These are phyloP conservation scores for Patella vulgata DNA, from an alignment of 1,140 invertebrate genomes.

Conservation along the genomic window DNA sequence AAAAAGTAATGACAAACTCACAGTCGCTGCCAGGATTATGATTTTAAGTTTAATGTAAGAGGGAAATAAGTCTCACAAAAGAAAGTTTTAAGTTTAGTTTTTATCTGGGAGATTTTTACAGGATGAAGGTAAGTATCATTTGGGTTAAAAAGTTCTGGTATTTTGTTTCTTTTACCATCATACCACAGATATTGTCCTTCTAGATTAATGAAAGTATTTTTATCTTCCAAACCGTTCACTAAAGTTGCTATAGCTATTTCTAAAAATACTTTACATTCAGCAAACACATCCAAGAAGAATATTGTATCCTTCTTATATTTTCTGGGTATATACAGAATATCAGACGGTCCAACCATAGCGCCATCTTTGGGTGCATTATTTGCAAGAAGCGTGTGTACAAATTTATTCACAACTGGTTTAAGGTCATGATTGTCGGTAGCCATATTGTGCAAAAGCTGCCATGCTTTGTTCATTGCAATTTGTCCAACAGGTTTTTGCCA, in stretches of 20 bases:
- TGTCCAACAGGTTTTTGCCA: not conserved
- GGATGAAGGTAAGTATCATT: too few relatives aligned
- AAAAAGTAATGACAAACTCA: too few relatives aligned
- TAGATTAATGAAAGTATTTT: not conserved
- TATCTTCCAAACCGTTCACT: not conserved
- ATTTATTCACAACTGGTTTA: not conserved
- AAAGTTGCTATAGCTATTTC: conserved; percentile 13
- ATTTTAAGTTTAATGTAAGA: too few relatives aligned
- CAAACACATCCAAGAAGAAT: not conserved
- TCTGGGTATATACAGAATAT: conserved; percentile 6
- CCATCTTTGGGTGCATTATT: not conserved
- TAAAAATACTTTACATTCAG: not conserved
- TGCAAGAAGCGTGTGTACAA: not conserved
- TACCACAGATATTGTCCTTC: conserved; percentile 11
- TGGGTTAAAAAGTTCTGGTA: too few relatives aligned
- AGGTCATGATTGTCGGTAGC: not conserved
- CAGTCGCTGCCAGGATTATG: too few relatives aligned
- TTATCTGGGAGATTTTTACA: too few relatives aligned
- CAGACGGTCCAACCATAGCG: not conserved
- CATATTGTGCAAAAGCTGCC: not conserved
- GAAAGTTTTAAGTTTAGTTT: too few relatives aligned
- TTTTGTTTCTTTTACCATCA: not conserved
- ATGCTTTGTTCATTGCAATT: not conserved
- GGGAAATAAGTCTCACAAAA: too few relatives aligned
- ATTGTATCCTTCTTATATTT: not conserved